phyloP scores from a whole-genome alignment of 2,888 invertebrate species.

The Glomeris marginata region DNA sequence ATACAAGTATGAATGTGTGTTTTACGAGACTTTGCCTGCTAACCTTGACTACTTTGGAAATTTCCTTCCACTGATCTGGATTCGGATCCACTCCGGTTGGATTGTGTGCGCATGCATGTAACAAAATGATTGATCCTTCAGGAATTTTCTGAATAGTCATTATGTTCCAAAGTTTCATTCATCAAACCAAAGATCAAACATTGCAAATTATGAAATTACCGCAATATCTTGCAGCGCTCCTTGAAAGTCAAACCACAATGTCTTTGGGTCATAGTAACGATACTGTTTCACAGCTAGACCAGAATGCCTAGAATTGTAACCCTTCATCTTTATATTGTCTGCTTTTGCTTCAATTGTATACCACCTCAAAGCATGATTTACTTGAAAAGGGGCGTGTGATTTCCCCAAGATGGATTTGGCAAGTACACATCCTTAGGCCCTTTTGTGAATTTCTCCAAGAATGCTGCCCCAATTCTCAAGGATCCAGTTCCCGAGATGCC shows the following conservation, averaged over 20 bases:
- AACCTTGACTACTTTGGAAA: slow-evolving; percentile 65
- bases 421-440: slow-evolving; percentile 66
- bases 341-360: no score
- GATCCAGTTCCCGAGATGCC: slow-evolving; percentile 97
- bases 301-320: slow-evolving; percentile 40
- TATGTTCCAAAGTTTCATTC: neutral
- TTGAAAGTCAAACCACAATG: slow-evolving; percentile 80
- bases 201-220: slow-evolving; percentile 31
- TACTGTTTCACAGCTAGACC: slow-evolving; percentile 75
- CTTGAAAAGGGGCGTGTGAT: slow-evolving; percentile 90
- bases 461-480: slow-evolving; percentile 79
- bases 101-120: slow-evolving; percentile 98
- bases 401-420: slow-evolving; percentile 94
- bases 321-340: no score
- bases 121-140: slow-evolving; percentile 67
- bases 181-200: neutral
- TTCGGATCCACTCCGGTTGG: slow-evolving; percentile 91
- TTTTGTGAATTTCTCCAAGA: slow-evolving; percentile 59
- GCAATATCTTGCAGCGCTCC: slow-evolving; percentile 77
- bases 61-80: slow-evolving; percentile 73
- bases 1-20: no score
- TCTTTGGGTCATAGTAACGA: slow-evolving; percentile 83
- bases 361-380: slow-evolving; percentile 18
- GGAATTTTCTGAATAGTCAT: slow-evolving; percentile 63
- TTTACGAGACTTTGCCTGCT: slow-evolving; percentile 23